Evolutionary conservation across 1,140 invertebrate genomes (phyloP).

Genomic region (Ceratina calcarata): DNA sequence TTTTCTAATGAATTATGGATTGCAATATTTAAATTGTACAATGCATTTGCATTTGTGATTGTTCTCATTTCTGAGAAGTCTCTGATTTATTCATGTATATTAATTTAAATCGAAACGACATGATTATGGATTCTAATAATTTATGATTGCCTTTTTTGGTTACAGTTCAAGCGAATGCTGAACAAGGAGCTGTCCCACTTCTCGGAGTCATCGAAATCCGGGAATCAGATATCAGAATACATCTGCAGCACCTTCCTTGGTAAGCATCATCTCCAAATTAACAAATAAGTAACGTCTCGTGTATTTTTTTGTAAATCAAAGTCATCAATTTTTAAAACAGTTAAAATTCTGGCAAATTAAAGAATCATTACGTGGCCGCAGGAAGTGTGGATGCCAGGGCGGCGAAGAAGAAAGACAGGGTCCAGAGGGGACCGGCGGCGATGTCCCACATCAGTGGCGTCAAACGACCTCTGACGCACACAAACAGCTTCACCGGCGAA

Average conservation of each 20-base stretch:
- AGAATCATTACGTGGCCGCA: conserved; percentile 77
- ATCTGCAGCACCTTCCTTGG: conserved; percentile 99
- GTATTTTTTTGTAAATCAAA: too few relatives aligned
- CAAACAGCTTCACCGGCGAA: conserved; percentile 94
- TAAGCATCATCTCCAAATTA: too few relatives aligned
- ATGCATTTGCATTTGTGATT: too few relatives aligned
- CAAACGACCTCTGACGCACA: conserved; percentile 91
- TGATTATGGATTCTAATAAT: neutral
- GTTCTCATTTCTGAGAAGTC: too few relatives aligned
- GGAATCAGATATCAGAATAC: conserved; percentile 99
- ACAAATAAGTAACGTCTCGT: too few relatives aligned
- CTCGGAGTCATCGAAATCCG: conserved; percentile 98
- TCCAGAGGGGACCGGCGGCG: conserved; percentile 81
- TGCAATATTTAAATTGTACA: too few relatives aligned
- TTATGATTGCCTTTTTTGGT: conserved; percentile 64
- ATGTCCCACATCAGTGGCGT: conserved; percentile 96
- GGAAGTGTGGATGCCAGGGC: conserved; percentile 78
- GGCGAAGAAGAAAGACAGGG: conserved; percentile 84
- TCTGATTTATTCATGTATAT: too few relatives aligned
- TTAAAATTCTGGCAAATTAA: too few relatives aligned
- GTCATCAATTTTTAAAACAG: too few relatives aligned
- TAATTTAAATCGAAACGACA: neutral
- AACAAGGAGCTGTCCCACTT: conserved; percentile 99
- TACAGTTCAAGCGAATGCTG: conserved; percentile 99
- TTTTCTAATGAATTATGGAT: too few relatives aligned